Conservation (phyloP, 2,113 vertebrate species). For the Brachypodius melanocephalos region DNA sequence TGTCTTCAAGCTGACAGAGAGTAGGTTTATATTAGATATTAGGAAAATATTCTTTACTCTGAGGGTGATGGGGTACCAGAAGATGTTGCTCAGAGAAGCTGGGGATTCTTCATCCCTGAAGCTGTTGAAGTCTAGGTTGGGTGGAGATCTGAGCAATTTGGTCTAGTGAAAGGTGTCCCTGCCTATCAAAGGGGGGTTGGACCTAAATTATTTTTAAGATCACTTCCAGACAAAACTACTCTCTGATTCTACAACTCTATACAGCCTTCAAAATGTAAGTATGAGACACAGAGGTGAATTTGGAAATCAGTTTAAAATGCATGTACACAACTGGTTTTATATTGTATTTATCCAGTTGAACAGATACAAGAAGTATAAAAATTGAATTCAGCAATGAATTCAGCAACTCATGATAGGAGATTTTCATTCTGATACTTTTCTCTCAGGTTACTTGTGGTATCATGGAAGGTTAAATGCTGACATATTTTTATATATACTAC, state of each 20-base stretch:
- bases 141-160: not conserved
- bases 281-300: not conserved
- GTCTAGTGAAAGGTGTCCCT: not conserved
- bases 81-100: not conserved
- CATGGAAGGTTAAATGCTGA: not conserved
- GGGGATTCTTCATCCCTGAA: not conserved
- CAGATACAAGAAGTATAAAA: not conserved
- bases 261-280: not conserved
- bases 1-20: not conserved
- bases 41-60: not conserved
- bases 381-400: not conserved
- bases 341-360: not conserved
- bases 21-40: not conserved
- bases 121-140: not conserved
- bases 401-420: not conserved
- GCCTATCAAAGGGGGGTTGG: not conserved
- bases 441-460: not conserved
- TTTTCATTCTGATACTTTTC: not conserved
- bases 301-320: not conserved
- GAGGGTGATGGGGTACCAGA: not conserved
- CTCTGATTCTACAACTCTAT: not conserved
- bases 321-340: not conserved
- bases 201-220: not conserved
- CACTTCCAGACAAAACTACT: not conserved
- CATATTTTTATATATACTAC: not conserved